Evolutionary conservation across 2,888 invertebrate genomes (phyloP).

Genomic region (Phrixothrix hirtus): DNA sequence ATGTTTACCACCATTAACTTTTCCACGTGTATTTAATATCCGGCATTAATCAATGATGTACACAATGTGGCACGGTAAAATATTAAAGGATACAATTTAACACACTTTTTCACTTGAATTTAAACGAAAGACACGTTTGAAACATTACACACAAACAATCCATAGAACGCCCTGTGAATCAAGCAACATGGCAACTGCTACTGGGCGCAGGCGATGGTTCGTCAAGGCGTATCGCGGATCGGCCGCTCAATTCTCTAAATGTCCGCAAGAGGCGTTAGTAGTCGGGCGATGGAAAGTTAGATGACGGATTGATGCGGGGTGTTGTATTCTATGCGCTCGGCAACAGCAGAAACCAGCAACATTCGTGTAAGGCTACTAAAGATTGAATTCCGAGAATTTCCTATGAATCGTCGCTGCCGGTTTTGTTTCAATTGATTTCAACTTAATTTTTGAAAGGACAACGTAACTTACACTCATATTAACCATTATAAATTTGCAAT

Average conservation of each 20-base stretch:
- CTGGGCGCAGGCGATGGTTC: slow-evolving; percentile 45
- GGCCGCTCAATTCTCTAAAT: slow-evolving; percentile 17
- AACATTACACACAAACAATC: slow-evolving; percentile 25
- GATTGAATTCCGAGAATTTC: neutral
- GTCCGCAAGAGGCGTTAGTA: slow-evolving; percentile 29
- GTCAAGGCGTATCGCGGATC: slow-evolving; percentile 38
- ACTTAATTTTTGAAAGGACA: too few species aligned
- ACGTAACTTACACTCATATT: neutral
- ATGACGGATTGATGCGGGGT: slow-evolving; percentile 5
- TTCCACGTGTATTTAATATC: slow-evolving; percentile 18
- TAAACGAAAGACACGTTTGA: slow-evolving; percentile 23
- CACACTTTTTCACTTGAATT: slow-evolving; percentile 13
- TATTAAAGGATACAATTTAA: slow-evolving; percentile 2
- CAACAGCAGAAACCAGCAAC: slow-evolving; percentile 11
- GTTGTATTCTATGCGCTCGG: slow-evolving; percentile 8
- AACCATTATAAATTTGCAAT: slow-evolving; percentile 26
- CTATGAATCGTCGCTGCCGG: neutral
- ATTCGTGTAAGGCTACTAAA: neutral
- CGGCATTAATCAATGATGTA: neutral
- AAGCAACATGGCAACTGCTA: slow-evolving; percentile 54
- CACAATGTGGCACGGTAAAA: too few species aligned
- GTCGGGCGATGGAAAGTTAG: slow-evolving; percentile 18
- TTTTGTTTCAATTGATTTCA: too few species aligned
- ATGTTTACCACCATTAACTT: slow-evolving; percentile 22
- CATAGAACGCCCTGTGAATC: slow-evolving; percentile 44